These are phyloP conservation scores for Ferrisia virgata DNA, from an alignment of 2,888 invertebrate genomes.

Conservation along the genomic window DNA sequence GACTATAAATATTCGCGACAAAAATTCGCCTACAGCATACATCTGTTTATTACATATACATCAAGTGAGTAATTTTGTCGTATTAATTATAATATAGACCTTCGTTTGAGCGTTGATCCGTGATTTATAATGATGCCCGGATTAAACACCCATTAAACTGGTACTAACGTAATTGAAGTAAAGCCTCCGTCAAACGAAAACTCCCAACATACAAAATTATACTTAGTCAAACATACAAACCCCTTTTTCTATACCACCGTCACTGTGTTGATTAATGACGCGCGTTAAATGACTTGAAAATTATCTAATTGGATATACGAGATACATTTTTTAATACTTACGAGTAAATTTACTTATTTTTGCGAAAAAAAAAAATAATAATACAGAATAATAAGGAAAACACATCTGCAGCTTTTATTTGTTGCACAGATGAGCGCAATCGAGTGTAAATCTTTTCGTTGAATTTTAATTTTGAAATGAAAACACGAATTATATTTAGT, in stretches of 20 bases:
- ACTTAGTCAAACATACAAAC: neutral
- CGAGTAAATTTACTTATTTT: neutral
- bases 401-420: too few species aligned
- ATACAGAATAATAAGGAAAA: too few species aligned
- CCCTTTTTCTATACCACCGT: neutral
- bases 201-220: neutral
- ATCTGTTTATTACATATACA: neutral
- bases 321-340: neutral
- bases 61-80: neutral
- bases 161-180: neutral
- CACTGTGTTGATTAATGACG: neutral
- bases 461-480: neutral
- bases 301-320: neutral
- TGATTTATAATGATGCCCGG: slow-evolving; percentile 7
- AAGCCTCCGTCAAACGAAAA: neutral
- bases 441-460: neutral
- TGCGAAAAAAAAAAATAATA: neutral
- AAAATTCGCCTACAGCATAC: neutral
- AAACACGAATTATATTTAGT: neutral
- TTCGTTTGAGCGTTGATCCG: neutral
- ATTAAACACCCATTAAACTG: neutral
- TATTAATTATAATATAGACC: slow-evolving; percentile 6
- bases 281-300: neutral
- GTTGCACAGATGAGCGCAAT: neutral
- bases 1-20: neutral